Evolutionary conservation across 2,113 vertebrate genomes (phyloP).

Genomic region (Etia nguti): DNA sequence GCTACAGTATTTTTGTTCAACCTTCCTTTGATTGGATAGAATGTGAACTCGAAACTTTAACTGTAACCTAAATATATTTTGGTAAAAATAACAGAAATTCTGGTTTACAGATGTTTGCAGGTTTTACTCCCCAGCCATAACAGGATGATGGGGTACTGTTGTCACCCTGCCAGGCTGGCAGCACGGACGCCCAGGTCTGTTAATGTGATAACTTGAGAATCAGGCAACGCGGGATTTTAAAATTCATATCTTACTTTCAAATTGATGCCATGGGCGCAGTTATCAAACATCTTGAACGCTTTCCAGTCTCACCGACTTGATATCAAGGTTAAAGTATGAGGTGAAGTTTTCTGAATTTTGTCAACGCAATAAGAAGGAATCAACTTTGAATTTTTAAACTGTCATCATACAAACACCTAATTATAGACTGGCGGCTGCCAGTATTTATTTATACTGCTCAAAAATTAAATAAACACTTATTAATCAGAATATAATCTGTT

Average conservation of each 20-base stretch:
- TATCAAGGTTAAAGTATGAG: neutral
- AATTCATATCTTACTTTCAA: neutral
- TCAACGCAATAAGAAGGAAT: neutral
- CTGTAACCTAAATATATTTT: neutral
- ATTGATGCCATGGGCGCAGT: neutral
- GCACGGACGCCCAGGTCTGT: neutral
- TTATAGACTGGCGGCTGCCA: neutral
- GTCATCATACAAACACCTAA: neutral
- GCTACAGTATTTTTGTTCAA: neutral
- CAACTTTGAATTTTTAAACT: neutral
- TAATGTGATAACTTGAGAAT: neutral
- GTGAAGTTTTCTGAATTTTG: neutral
- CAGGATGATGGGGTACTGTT: neutral
- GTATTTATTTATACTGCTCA: neutral
- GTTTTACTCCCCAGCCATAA: neutral
- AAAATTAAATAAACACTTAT: neutral
- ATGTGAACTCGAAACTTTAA: neutral
- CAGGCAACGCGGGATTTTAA: neutral
- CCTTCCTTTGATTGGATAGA: neutral
- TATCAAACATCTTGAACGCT: neutral
- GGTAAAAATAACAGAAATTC: neutral
- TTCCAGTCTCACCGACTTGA: neutral
- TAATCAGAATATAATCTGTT: neutral
- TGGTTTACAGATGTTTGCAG: neutral
- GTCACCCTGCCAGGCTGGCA: neutral